Percentiles rank a stretch among this genome's conserved stretches.
These are phyloP conservation scores for Sarcophaga caerulescens DNA, from an alignment of 2,888 invertebrate species.

Conservation along the genomic window DNA sequence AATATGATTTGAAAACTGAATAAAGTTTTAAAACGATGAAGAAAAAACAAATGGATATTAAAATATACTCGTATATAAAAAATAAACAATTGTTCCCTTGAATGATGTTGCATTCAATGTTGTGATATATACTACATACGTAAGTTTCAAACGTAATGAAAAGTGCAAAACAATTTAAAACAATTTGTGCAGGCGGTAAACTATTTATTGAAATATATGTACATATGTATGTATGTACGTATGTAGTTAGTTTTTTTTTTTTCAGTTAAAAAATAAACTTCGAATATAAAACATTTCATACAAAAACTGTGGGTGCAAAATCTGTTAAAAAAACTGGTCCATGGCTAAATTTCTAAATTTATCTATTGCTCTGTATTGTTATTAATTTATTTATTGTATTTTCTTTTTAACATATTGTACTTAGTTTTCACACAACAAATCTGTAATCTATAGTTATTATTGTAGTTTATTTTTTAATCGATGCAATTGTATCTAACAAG, in stretches of 20 bases:
- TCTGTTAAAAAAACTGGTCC: constrained; percentile 73
- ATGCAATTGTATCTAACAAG: background rate
- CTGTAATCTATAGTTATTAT: constrained; percentile 19
- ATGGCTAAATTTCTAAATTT: constrained; percentile 72
- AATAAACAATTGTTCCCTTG: constrained; percentile 19
- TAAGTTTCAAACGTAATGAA: background rate
- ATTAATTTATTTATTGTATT: background rate
- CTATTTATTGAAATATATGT: constrained; percentile 9
- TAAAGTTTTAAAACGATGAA: background rate
- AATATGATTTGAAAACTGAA: background rate
- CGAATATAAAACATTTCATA: constrained; percentile 10
- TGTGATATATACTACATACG: background rate
- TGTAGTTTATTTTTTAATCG: background rate
- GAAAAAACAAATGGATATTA: background rate
- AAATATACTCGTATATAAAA: background rate
- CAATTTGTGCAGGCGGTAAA: constrained; percentile 47
- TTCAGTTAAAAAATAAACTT: background rate
- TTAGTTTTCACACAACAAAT: background rate
- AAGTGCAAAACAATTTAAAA: constrained; percentile 26
- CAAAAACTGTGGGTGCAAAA: constrained; percentile 63
- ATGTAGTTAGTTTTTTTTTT: background rate
- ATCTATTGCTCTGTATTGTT: background rate
- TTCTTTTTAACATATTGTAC: background rate
- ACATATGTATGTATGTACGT: background rate
- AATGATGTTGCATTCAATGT: constrained; percentile 31